Conservation (phyloP, 2,797 vertebrate species). For the Acestrorhynchus altus region DNA sequence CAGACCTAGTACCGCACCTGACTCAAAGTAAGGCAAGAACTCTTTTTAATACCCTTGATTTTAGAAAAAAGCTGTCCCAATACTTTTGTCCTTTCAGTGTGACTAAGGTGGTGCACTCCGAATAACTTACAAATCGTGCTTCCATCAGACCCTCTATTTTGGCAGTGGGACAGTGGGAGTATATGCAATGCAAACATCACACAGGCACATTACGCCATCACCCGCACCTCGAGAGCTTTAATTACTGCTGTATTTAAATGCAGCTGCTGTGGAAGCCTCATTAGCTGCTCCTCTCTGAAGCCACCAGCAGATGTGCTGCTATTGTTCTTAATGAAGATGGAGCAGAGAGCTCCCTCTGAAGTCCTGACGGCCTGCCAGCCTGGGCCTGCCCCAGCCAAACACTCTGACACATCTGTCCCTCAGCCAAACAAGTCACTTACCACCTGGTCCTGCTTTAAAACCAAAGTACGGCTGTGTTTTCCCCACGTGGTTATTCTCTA, state of each 20-base stretch:
- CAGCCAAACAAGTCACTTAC: background rate
- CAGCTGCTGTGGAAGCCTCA: background rate
- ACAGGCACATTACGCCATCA: background rate
- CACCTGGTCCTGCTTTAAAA: background rate
- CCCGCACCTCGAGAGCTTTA: background rate
- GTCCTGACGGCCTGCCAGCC: background rate
- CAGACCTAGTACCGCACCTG: too few relatives aligned
- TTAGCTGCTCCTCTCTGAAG: conserved; percentile 7
- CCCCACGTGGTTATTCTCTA: too few relatives aligned
- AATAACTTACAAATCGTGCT: too few relatives aligned
- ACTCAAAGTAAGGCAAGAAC: too few relatives aligned
- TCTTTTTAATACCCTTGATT: too few relatives aligned
- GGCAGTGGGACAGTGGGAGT: too few relatives aligned
- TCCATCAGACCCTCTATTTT: too few relatives aligned
- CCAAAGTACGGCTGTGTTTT: too few relatives aligned
- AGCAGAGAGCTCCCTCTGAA: conserved; percentile 44
- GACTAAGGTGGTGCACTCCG: too few relatives aligned
- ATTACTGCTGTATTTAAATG: background rate
- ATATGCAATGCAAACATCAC: background rate
- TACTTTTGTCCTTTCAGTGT: too few relatives aligned
- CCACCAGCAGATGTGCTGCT: conserved; percentile 46
- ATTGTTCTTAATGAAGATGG: conserved; percentile 40
- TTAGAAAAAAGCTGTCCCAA: too few relatives aligned
- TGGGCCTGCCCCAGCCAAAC: background rate
- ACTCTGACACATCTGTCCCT: background rate